Percentiles rank a stretch among this genome's conserved stretches.
Evolutionary conservation across 2,888 invertebrate genomes (phyloP).

Genomic region (Lepidochrysops patricia): DNA sequence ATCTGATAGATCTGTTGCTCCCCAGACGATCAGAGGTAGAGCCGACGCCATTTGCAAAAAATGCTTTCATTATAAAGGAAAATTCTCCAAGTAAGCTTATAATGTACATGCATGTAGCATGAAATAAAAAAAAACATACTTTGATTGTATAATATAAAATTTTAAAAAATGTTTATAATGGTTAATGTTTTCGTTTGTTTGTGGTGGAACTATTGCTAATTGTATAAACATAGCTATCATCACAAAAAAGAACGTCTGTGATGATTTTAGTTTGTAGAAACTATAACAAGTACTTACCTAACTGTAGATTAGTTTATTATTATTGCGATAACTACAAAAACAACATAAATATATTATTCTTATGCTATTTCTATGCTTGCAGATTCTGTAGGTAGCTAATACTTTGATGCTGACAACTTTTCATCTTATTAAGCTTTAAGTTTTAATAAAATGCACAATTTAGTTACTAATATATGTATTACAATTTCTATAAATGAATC

Average conservation of each 20-base stretch:
- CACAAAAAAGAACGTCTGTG: slow-evolving; percentile 6
- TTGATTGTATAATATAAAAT: neutral
- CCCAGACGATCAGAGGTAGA: slow-evolving; percentile 52
- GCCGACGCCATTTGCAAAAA: slow-evolving; percentile 70
- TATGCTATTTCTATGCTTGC: too few relatives aligned
- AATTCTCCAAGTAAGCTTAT: slow-evolving; percentile 44
- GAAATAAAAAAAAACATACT: neutral
- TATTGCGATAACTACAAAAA: neutral
- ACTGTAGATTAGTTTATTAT: neutral
- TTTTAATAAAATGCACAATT: neutral
- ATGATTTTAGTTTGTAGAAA: neutral
- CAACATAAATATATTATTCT: neutral
- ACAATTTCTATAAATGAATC: neutral
- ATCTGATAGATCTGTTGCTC: slow-evolving; percentile 47
- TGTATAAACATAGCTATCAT: slow-evolving; percentile 4
- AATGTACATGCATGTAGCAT: too few relatives aligned
- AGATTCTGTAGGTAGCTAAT: too few relatives aligned
- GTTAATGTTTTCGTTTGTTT: neutral
- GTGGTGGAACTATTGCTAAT: neutral
- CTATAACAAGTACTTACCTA: neutral
- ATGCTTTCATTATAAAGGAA: slow-evolving; percentile 67
- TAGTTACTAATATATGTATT: neutral
- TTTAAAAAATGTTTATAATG: neutral
- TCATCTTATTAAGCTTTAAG: neutral
- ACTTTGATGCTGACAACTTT: neutral